These are phyloP conservation scores for Catocala fraxini DNA, from an alignment of 2,888 invertebrate genomes.

Conservation along the genomic window DNA sequence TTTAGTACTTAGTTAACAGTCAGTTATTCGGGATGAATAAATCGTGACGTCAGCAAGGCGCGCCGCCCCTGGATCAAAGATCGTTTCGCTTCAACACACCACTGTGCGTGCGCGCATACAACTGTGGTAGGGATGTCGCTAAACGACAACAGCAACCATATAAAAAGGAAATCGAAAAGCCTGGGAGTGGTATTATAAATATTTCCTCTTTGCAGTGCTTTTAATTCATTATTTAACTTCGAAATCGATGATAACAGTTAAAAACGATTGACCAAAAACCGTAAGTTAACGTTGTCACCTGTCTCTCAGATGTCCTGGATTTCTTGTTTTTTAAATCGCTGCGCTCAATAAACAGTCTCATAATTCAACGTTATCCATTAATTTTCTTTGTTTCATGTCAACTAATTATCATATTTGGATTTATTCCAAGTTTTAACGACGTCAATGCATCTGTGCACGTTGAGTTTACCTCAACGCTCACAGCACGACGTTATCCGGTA, in stretches of 20 bases:
- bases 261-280: slow-evolving; percentile 2
- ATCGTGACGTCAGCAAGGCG: slow-evolving; percentile 76
- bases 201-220: slow-evolving; percentile 21
- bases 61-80: slow-evolving; percentile 74
- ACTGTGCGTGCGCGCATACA: slow-evolving; percentile 52
- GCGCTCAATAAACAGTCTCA: background rate
- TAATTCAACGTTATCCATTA: slow-evolving; percentile 7
- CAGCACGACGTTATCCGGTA: slow-evolving; percentile 7
- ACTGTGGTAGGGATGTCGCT: slow-evolving; percentile 59
- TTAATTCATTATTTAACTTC: slow-evolving; percentile 5
- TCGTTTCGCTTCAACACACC: slow-evolving; percentile 69
- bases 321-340: slow-evolving; percentile 8
- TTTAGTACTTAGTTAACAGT: slow-evolving; percentile 53
- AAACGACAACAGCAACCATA: slow-evolving; percentile 20
- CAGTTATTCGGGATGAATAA: slow-evolving; percentile 63
- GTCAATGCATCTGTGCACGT: slow-evolving; percentile 2
- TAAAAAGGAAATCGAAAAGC: slow-evolving; percentile 25
- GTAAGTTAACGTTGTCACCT: background rate
- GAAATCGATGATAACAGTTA: background rate
- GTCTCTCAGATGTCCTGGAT: slow-evolving; percentile 9
- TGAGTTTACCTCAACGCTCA: slow-evolving; percentile 8
- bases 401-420: slow-evolving; percentile 16
- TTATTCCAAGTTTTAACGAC: slow-evolving; percentile 11
- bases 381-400: slow-evolving; percentile 9
- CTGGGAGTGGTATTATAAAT: slow-evolving; percentile 22